phyloP scores from a whole-genome alignment of 2,113 vertebrate species.

The Odontophorus gujanensis region DNA sequence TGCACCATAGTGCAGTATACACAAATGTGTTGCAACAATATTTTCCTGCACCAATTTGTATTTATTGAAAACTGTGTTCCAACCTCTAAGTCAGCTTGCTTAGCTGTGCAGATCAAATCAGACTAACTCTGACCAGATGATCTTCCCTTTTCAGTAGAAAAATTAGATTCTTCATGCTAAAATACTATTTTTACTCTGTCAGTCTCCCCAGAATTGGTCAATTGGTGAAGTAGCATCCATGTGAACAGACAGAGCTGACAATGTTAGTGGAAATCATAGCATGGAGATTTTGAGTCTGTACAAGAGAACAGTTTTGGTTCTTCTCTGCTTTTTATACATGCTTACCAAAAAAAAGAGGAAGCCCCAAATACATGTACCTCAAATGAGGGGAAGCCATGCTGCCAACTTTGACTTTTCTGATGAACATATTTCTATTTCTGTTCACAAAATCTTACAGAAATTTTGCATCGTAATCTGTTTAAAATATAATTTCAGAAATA shows the following conservation, averaged over 20 bases:
- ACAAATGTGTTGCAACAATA: neutral
- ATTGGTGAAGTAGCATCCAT: no score
- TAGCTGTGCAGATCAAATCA: neutral
- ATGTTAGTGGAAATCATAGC: neutral
- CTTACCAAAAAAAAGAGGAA: neutral
- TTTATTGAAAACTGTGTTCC: neutral
- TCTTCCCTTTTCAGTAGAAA: neutral
- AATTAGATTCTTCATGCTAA: neutral
- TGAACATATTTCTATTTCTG: neutral
- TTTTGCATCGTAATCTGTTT: neutral
- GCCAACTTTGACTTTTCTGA: neutral
- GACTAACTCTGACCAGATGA: rapidly evolving
- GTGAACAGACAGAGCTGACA: neutral
- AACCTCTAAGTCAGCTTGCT: neutral
- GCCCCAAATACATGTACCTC: rapidly evolving
- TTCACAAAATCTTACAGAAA: neutral
- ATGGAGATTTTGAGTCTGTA: neutral
- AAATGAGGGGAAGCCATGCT: neutral
- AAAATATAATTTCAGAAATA: neutral
- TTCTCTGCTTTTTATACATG: neutral
- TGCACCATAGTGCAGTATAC: neutral
- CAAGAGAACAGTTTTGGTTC: rapidly evolving
- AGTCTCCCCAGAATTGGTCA: neutral
- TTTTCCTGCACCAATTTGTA: neutral
- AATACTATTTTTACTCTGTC: neutral